Percentiles rank a stretch among this genome's conserved stretches.
Conservation (phyloP, 2,888 invertebrate genomes). For the Platypus cylindrus region DNA sequence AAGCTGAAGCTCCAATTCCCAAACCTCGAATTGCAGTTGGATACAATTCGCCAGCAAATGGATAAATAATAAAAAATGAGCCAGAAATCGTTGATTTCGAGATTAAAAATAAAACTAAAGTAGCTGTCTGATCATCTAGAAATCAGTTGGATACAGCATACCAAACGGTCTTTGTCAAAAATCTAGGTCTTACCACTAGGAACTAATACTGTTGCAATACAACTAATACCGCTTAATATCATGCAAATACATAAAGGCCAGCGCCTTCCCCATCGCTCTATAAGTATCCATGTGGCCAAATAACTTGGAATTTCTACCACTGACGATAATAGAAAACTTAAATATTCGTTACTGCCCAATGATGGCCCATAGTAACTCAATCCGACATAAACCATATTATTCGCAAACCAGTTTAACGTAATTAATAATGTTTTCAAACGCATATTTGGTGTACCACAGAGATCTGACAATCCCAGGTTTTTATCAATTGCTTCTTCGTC, state of each 20-base stretch:
- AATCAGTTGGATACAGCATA: no score
- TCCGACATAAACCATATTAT: constrained; percentile 85
- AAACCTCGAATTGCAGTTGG: constrained; percentile 81
- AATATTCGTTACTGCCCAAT: constrained; percentile 74
- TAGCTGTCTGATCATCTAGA: constrained; percentile 59
- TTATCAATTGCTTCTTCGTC: constrained; percentile 39
- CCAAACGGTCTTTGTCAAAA: background rate
- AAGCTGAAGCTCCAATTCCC: constrained; percentile 83
- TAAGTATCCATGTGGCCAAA: constrained; percentile 73
- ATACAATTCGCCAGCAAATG: constrained; percentile 84
- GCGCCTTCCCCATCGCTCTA: constrained; percentile 77
- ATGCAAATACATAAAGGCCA: constrained; percentile 81
- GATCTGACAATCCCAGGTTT: constrained; percentile 32
- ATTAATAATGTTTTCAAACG: constrained; percentile 74
- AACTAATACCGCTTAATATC: constrained; percentile 73
- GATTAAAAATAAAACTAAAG: constrained; percentile 61
- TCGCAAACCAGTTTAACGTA: constrained; percentile 84
- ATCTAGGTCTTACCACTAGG: constrained; percentile 51
- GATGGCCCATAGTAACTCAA: constrained; percentile 85
- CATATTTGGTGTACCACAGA: constrained; percentile 79
- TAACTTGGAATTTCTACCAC: constrained; percentile 84
- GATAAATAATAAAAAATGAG: constrained; percentile 83
- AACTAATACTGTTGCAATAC: constrained; percentile 71
- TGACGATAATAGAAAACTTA: constrained; percentile 79
- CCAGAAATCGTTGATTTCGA: constrained; percentile 85